Base-by-base conservation (phyloP, 2,888 invertebrate genomes). In the Oxycera nigricornis region DNA sequence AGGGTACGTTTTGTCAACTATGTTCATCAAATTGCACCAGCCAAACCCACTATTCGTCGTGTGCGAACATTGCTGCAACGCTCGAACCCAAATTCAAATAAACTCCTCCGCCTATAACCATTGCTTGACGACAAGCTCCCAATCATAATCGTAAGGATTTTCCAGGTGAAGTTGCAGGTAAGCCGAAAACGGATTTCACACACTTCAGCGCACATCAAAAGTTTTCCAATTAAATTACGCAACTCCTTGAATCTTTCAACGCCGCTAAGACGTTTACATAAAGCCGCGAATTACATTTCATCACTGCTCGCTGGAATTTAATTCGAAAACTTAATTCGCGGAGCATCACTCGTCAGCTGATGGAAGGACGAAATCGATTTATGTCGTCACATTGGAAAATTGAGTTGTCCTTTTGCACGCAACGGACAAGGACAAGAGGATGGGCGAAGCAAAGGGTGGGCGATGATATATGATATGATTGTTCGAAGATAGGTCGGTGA, bases 211-310 rank as follows among this genome's bases (percentile, higher is more conserved):
- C 52, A 70, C 70, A 70, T 52, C 52, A 70, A 70, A 70, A 70
- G 70, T 70, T 70, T 70, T 70, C 70, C 55, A 70, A 70, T 70
- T 70, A 70, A 70, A 70, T 70, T 70, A 70, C 70, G 70, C 70
- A 70, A 52, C 70, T 70, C 24, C 20, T n/a, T 41, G 24, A 65
- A 39, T 35, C 41, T 11, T 39, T 20, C n/a, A 20, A 26, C 2
- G 22, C 67, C 46, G 14, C 39, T 70, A 52, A 70, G 70, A 31
- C 70, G 70, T 70, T 70, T 70, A 70, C 52, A 50, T 30, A 70
- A 52, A 70, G 55, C 52, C 52, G 14, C 52, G 70, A 70, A 70
- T 70, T 70, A 70, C 55, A 70, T 70, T 46, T 31, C 70, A 35
- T 31, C 55, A 55, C 28, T 41, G 50, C 26, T 39, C 50, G 14